Evolutionary conservation across 2,797 vertebrate species (phyloP).

Genomic region (Pseudomugil gertrudae): DNA sequence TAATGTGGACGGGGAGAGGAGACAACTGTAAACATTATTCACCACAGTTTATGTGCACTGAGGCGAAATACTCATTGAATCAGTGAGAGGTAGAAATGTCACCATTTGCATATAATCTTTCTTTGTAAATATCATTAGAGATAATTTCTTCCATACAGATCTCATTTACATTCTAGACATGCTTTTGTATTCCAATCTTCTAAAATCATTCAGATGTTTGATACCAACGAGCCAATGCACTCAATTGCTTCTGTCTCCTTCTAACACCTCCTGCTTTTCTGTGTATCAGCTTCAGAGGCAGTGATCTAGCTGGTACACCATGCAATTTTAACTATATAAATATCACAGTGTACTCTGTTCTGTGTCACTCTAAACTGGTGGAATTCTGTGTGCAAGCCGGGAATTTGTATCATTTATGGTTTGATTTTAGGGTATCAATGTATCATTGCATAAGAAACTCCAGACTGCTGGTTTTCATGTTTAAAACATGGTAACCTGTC

Average conservation of each 20-base stretch:
- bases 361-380: conserved; percentile 60
- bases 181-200: conserved; percentile 55
- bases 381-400: conserved; percentile 28
- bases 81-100: conserved; percentile 64
- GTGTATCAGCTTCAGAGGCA: conserved; percentile 60
- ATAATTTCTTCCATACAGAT: conserved; percentile 47
- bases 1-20: conserved; percentile 42
- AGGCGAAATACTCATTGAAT: conserved; percentile 42
- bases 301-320: conserved; percentile 59
- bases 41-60: conserved; percentile 43
- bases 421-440: conserved; percentile 36
- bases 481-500: conserved; percentile 63
- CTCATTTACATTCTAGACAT: conserved; percentile 59
- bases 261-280: conserved; percentile 40
- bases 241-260: conserved; percentile 29
- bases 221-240: conserved; percentile 57
- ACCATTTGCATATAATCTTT: conserved; percentile 71
- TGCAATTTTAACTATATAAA: conserved; percentile 76
- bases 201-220: conserved; percentile 46
- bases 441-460: conserved; percentile 53
- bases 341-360: conserved; percentile 55
- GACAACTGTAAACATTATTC: conserved; percentile 57
- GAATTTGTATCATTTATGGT: conserved; percentile 43
- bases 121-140: conserved; percentile 62
- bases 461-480: conserved; percentile 44